Evolutionary conservation across 2,888 invertebrate species (phyloP).

Genomic region (Malacosoma neustria): DNA sequence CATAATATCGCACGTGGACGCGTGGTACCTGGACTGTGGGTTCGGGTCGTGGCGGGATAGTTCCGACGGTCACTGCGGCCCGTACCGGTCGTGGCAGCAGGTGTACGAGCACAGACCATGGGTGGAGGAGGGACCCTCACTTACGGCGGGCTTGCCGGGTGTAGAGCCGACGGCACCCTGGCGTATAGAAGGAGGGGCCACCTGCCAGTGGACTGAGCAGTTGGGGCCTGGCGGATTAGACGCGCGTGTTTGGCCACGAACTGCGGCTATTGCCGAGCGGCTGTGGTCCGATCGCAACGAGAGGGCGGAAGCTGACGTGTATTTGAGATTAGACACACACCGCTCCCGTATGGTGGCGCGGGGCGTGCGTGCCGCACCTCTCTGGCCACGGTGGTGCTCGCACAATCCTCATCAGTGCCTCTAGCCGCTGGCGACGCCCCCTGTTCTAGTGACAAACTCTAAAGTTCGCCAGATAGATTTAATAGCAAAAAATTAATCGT

Average conservation of each 20-base stretch:
- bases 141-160: conserved; percentile 57
- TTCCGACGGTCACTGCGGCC: conserved; percentile 90
- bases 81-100: conserved; percentile 91
- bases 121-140: conserved; percentile 51
- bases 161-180: conserved; percentile 51
- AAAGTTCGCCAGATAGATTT: neutral
- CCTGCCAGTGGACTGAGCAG: conserved; percentile 91
- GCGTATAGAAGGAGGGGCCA: conserved; percentile 82
- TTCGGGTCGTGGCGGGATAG: conserved; percentile 90
- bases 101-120: conserved; percentile 89
- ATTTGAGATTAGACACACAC: conserved; percentile 80
- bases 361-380: conserved; percentile 79
- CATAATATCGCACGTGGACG: conserved; percentile 89
- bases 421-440: conserved; percentile 25
- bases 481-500: neutral
- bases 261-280: conserved; percentile 87
- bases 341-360: conserved; percentile 77
- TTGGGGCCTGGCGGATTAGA: conserved; percentile 83
- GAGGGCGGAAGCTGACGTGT: conserved; percentile 75
- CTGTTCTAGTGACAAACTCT: neutral
- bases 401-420: conserved; percentile 85
- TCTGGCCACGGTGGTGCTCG: conserved; percentile 86
- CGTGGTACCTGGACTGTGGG: conserved; percentile 92
- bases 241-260: conserved; percentile 87
- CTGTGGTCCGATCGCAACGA: conserved; percentile 80